phyloP scores from a whole-genome alignment of 1,140 invertebrate genomes.

The Drosophila pseudoobscura region DNA sequence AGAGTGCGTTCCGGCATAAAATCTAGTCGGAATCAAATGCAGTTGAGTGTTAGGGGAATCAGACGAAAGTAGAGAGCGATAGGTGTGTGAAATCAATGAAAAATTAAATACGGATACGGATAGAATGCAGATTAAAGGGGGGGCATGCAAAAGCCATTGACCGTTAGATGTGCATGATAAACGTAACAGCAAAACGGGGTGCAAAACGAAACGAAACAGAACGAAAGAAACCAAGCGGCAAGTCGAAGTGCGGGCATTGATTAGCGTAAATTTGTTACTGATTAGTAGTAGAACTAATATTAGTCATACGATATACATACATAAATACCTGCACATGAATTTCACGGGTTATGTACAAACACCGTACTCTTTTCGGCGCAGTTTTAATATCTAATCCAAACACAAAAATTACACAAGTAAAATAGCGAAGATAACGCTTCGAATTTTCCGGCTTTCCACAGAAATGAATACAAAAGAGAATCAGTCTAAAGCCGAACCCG shows the following conservation, averaged over 20 bases:
- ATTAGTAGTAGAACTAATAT: slow-evolving; percentile 30
- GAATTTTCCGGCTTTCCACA: slow-evolving; percentile 14
- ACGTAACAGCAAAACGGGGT: slow-evolving; percentile 19
- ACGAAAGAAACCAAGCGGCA: slow-evolving; percentile 9
- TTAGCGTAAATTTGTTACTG: slow-evolving; percentile 24
- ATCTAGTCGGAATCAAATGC: slow-evolving; percentile 35
- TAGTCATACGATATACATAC: slow-evolving; percentile 45
- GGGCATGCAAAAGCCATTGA: slow-evolving; percentile 59
- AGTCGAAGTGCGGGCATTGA: slow-evolving; percentile 18
- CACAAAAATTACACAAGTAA: slow-evolving; percentile 7
- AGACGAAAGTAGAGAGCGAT: not conserved
- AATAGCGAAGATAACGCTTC: not conserved
- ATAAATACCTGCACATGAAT: slow-evolving; percentile 55
- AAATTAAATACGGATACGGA: slow-evolving; percentile 59
- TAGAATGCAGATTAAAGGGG: slow-evolving; percentile 30
- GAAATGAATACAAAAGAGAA: slow-evolving; percentile 5
- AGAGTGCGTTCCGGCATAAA: slow-evolving; percentile 52
- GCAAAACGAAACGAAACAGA: slow-evolving; percentile 26
- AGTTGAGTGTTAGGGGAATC: not conserved
- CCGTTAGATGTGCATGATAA: slow-evolving; percentile 36
- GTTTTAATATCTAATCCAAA: slow-evolving; percentile 44
- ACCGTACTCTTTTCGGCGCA: slow-evolving; percentile 52
- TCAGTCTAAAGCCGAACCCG: slow-evolving; percentile 11
- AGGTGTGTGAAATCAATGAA: slow-evolving; percentile 66
- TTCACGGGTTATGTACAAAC: slow-evolving; percentile 66